These are phyloP conservation scores for Lasioglossum lativentre DNA, from an alignment of 2,888 invertebrate genomes.

Conservation along the genomic window DNA sequence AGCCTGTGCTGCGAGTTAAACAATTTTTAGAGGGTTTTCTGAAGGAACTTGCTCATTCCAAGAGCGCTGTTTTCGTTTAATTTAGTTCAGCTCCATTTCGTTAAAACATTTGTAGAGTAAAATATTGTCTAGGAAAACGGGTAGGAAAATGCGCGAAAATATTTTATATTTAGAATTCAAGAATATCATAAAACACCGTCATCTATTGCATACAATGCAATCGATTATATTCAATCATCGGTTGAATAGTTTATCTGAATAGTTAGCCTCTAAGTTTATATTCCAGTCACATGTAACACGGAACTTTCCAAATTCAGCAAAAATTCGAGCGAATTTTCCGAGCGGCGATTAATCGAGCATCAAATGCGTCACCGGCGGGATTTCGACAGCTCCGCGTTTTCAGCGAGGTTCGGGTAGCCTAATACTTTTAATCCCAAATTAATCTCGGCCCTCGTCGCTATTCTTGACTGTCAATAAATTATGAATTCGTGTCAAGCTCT, in stretches of 20 bases:
- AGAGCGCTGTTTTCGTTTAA: background rate
- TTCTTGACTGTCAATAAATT: slow-evolving; percentile 25
- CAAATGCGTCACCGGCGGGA: background rate
- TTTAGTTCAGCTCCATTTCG: background rate
- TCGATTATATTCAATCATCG: background rate
- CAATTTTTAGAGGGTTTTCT: background rate
- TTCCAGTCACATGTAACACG: background rate
- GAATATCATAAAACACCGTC: background rate
- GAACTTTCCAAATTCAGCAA: background rate
- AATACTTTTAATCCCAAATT: slow-evolving; percentile 4
- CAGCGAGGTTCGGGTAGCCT: background rate
- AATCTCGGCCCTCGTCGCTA: background rate
- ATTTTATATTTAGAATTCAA: background rate
- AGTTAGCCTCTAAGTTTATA: background rate
- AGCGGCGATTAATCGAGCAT: background rate
- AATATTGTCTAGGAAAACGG: background rate
- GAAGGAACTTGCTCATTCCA: background rate
- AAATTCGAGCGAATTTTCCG: background rate
- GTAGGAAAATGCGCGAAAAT: background rate
- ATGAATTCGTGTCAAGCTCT: slow-evolving; percentile 40
- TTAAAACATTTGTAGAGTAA: background rate
- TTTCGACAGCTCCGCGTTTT: background rate
- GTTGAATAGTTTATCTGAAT: too few relatives aligned
- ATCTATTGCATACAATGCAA: background rate
- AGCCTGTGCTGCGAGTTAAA: background rate